A percentile compares a stretch with the other conserved stretches of the same genome.
These are phyloP conservation scores for Odontocerum albicorne DNA, from an alignment of 2,888 invertebrate genomes.

Conservation along the genomic window DNA sequence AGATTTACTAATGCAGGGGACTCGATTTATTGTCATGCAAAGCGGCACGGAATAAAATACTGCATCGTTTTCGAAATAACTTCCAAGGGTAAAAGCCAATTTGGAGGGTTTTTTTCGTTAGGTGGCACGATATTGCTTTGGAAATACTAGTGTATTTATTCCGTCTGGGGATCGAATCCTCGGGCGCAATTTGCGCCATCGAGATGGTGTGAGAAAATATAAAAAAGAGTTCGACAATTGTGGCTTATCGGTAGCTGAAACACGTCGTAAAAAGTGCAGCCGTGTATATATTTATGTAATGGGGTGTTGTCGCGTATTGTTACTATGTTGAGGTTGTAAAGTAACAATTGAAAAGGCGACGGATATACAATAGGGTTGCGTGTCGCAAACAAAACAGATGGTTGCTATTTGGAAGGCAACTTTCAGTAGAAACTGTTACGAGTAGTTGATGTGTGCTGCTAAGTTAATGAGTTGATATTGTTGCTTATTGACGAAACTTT, in stretches of 20 bases:
- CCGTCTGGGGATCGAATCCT: not conserved
- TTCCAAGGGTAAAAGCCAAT: no score
- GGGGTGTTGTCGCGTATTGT: constrained; percentile 14
- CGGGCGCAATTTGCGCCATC: constrained; percentile 7
- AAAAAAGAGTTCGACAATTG: constrained; percentile 10
- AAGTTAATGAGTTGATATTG: no score
- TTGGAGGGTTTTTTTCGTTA: not conserved
- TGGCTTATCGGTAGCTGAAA: constrained; percentile 12
- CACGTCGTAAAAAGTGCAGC: constrained; percentile 20
- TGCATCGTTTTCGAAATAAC: not conserved
- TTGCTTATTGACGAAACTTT: no score
- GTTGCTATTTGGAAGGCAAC: no score
- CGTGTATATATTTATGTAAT: constrained; percentile 10
- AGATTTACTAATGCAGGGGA: not conserved
- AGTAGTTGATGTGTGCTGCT: no score
- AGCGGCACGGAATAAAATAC: not conserved
- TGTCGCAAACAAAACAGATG: no score
- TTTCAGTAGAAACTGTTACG: no score
- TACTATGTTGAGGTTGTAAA: constrained; percentile 9
- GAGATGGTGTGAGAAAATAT: constrained; percentile 2
- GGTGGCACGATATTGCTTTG: not conserved
- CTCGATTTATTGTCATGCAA: not conserved
- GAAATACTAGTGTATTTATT: not conserved
- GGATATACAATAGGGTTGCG: no score
- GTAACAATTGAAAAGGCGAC: not conserved